These are phyloP conservation scores for Zosterops lateralis DNA, from an alignment of 2,113 vertebrate species.

Conservation along the genomic window DNA sequence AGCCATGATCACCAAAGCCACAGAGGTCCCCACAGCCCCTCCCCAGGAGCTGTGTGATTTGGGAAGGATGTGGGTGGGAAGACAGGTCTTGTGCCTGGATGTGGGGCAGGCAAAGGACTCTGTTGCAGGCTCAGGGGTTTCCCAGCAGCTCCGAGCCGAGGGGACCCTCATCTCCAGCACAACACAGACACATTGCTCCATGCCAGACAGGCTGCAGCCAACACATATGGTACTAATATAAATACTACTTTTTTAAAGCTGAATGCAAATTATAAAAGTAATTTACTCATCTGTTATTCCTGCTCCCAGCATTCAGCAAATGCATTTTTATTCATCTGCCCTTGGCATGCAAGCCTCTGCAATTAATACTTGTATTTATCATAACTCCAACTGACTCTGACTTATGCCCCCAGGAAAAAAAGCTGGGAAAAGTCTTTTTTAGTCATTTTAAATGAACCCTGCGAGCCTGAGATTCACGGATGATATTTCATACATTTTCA, in stretches of 20 bases:
- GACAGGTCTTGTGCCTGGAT: no score
- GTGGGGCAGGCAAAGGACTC: background rate
- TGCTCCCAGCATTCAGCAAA: background rate
- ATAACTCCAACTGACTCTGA: background rate
- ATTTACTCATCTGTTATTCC: background rate
- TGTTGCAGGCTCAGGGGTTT: background rate
- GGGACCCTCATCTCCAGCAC: background rate
- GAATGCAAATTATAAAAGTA: background rate
- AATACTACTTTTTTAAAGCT: background rate
- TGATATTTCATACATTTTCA: background rate
- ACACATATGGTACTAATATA: background rate
- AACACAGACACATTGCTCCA: accelerated
- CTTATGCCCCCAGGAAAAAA: background rate
- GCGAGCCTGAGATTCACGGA: background rate
- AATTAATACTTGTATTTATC: background rate
- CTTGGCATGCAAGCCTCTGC: background rate
- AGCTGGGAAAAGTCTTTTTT: background rate
- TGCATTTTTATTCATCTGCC: background rate
- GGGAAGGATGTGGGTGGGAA: background rate
- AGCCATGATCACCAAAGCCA: accelerated
- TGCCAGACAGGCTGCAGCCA: background rate
- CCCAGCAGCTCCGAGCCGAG: background rate
- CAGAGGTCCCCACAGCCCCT: background rate
- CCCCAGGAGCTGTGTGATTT: accelerated
- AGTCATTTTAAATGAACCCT: background rate